phyloP scores from a whole-genome alignment of 1,140 invertebrate genomes.

The Hypsibius dujardini region DNA sequence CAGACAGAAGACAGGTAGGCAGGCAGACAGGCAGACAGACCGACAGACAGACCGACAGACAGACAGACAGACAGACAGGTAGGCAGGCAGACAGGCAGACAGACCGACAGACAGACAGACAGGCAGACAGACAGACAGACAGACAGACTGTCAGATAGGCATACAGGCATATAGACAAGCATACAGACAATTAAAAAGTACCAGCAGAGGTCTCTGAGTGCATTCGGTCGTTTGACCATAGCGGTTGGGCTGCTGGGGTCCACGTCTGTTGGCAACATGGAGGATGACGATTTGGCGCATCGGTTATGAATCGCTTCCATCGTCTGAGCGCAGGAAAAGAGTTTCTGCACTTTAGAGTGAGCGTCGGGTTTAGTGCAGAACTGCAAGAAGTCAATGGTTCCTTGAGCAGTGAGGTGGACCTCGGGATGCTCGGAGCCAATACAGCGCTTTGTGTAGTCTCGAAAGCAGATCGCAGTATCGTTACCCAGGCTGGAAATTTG shows the following conservation, averaged over 20 bases:
- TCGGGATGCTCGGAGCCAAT: neutral
- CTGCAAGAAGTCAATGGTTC: neutral
- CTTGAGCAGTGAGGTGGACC: neutral
- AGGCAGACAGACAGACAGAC: too few species aligned
- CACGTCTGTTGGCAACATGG: slow-evolving; percentile 46
- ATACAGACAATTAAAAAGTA: too few species aligned
- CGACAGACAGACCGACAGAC: too few species aligned
- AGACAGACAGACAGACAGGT: too few species aligned
- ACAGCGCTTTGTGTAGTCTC: too few species aligned
- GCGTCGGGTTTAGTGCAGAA: neutral
- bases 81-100: too few species aligned
- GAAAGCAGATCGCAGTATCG: too few species aligned
- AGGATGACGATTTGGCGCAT: neutral
- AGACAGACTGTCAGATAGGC: neutral
- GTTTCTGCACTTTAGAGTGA: slow-evolving; percentile 5
- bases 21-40: too few species aligned
- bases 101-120: too few species aligned
- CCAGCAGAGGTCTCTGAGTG: slow-evolving; percentile 69
- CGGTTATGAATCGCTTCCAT: neutral
- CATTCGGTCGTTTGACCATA: neutral
- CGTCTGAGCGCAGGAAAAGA: neutral
- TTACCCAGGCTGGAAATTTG: too few species aligned
- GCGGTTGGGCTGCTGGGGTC: slow-evolving; percentile 45
- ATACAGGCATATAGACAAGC: neutral
- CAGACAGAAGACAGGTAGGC: too few species aligned